phyloP scores from a whole-genome alignment of 2,113 vertebrate genomes.

The Ictidomys tridecemlineatus region DNA sequence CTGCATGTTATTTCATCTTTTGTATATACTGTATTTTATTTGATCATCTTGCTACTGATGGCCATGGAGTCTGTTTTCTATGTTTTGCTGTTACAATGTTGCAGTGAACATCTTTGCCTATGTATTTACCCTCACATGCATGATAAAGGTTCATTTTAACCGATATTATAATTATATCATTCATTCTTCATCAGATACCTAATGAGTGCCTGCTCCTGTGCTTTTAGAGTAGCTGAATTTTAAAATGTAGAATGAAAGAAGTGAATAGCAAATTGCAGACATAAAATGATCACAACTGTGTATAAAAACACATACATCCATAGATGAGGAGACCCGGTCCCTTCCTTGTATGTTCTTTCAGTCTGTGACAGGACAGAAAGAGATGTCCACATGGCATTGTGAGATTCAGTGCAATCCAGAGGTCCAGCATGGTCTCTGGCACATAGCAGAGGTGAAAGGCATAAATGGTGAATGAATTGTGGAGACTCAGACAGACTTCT shows the following conservation, averaged over 20 bases:
- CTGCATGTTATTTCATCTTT: neutral
- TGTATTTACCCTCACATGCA: neutral
- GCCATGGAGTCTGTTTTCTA: neutral
- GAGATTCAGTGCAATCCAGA: neutral
- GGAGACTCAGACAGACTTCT: neutral
- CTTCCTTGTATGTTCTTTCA: neutral
- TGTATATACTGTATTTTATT: neutral
- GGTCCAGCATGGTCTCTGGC: neutral
- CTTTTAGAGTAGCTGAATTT: neutral
- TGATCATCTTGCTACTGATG: neutral
- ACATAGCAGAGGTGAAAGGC: neutral
- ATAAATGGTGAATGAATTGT: neutral
- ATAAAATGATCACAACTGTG: neutral
- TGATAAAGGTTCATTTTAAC: neutral
- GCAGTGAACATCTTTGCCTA: neutral
- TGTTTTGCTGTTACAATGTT: neutral
- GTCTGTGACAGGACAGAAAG: neutral
- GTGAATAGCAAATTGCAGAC: neutral
- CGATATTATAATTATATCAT: neutral
- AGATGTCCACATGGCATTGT: fast-evolving
- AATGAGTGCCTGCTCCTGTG: neutral
- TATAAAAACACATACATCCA: neutral
- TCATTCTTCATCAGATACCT: neutral
- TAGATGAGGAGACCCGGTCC: neutral
- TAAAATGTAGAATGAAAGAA: neutral